Conservation (phyloP, 2,888 invertebrate species). For the Maniola hyperantus region DNA sequence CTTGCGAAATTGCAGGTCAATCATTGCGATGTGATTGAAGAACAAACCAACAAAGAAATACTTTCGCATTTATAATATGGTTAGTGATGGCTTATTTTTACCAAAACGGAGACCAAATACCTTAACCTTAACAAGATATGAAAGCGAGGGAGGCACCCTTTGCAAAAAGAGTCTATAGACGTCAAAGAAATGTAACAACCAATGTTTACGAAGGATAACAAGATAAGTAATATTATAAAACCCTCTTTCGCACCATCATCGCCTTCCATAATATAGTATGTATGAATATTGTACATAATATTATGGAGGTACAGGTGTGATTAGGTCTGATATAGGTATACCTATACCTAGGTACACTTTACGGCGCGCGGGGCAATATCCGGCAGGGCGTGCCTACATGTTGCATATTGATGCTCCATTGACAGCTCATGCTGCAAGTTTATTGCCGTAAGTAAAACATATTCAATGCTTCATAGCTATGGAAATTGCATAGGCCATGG, state of each 20-base stretch:
- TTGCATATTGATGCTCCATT: slow-evolving; percentile 34
- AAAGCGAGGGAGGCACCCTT: background rate
- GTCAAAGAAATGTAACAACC: background rate
- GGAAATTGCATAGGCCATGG: background rate
- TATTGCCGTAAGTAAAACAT: background rate
- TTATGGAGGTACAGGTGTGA: slow-evolving; percentile 15
- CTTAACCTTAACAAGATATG: background rate
- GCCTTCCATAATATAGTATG: background rate
- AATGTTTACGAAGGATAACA: slow-evolving; percentile 1
- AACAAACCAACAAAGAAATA: no score
- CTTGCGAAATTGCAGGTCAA: no score
- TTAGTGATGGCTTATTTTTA: no score
- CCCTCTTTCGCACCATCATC: background rate
- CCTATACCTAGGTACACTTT: no score
- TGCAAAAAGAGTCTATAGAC: background rate
- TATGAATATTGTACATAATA: background rate
- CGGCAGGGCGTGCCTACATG: slow-evolving; percentile 27
- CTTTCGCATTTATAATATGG: no score
- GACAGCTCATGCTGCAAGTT: slow-evolving; percentile 21
- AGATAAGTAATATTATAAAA: background rate
- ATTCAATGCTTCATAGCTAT: background rate
- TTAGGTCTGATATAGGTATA: slow-evolving; percentile 1
- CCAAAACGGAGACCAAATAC: background rate
- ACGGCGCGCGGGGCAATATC: slow-evolving; percentile 20
- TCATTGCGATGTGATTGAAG: no score